Percentiles rank a stretch among this genome's conserved stretches.
Evolutionary conservation across 23 tunicate species (phyloP).

Genomic region (Halocynthia aurantium): DNA sequence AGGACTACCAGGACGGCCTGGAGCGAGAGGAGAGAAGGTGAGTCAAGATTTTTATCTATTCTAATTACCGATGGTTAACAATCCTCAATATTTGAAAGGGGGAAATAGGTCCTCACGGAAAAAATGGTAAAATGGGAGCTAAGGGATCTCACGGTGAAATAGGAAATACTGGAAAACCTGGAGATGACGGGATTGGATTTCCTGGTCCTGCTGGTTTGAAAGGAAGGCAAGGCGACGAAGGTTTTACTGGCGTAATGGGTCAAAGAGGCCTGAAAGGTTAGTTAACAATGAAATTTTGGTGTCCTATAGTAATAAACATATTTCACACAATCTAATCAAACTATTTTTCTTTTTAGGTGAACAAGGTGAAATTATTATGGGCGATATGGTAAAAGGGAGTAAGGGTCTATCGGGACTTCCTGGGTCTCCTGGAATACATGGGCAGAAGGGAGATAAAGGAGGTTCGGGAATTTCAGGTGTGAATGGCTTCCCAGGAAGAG

Average conservation of each 20-base stretch:
- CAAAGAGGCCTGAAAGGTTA: constrained; percentile 10
- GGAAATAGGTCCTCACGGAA: constrained; percentile 41
- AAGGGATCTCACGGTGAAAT: constrained; percentile 32
- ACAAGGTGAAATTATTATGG: constrained; percentile 7
- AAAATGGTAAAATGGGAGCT: constrained; percentile 42
- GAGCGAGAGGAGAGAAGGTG: constrained; percentile 30
- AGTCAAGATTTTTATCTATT: background rate
- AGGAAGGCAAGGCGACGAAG: constrained; percentile 1
- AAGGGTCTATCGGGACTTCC: constrained; percentile 75
- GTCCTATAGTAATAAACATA: background rate
- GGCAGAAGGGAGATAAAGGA: constrained; percentile 43
- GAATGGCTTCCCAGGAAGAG: constrained; percentile 1
- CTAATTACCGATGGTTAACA: background rate
- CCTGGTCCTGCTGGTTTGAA: constrained; percentile 14
- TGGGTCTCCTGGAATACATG: constrained; percentile 59
- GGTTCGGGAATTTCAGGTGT: constrained; percentile 19
- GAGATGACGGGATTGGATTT: constrained; percentile 15
- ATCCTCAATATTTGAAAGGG: constrained; percentile 13
- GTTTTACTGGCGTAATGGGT: constrained; percentile 2
- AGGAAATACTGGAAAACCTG: constrained; percentile 46
- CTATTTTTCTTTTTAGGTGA: constrained; percentile 13
- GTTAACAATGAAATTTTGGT: background rate
- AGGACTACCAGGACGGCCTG: constrained; percentile 72
- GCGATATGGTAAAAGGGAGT: constrained; percentile 28
- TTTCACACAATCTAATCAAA: background rate